These are phyloP conservation scores for Diglossa brunneiventris DNA, from an alignment of 2,113 vertebrate species.

Conservation along the genomic window DNA sequence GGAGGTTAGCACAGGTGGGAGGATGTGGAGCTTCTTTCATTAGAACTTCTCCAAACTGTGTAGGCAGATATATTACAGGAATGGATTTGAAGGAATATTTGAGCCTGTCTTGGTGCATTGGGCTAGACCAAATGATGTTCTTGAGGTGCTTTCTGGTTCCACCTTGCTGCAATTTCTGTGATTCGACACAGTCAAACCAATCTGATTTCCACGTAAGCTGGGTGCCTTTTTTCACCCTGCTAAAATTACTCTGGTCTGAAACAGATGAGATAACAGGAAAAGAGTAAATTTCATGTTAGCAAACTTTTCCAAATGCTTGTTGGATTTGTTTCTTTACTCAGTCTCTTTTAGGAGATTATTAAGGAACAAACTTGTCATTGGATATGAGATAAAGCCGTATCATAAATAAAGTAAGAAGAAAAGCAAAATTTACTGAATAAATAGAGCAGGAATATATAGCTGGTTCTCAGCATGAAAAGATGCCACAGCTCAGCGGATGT, in stretches of 20 bases:
- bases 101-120: background rate
- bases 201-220: background rate
- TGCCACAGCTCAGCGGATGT: slow-evolving; percentile 33
- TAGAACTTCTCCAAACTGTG: background rate
- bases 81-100: background rate
- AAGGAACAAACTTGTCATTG: slow-evolving; percentile 49
- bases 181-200: background rate
- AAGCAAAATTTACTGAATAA: slow-evolving; percentile 46
- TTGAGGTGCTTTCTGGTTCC: background rate
- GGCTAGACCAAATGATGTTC: background rate
- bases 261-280: slow-evolving; percentile 30
- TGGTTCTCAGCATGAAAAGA: slow-evolving; percentile 47
- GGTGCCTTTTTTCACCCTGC: background rate
- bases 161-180: background rate
- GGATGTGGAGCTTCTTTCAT: background rate
- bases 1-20: background rate
- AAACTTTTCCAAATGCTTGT: slow-evolving; percentile 33
- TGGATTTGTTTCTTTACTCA: slow-evolving; percentile 22
- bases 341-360: slow-evolving; percentile 51
- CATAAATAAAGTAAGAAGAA: slow-evolving; percentile 52
- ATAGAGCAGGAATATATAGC: slow-evolving; percentile 40
- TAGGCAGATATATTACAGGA: background rate
- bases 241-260: slow-evolving; percentile 19
- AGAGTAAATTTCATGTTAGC: slow-evolving; percentile 25
- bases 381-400: slow-evolving; percentile 48